Percentiles rank a stretch among this genome's conserved stretches.
Evolutionary conservation across 2,113 vertebrate genomes (phyloP).

Genomic region (Rhinolophus sinicus): DNA sequence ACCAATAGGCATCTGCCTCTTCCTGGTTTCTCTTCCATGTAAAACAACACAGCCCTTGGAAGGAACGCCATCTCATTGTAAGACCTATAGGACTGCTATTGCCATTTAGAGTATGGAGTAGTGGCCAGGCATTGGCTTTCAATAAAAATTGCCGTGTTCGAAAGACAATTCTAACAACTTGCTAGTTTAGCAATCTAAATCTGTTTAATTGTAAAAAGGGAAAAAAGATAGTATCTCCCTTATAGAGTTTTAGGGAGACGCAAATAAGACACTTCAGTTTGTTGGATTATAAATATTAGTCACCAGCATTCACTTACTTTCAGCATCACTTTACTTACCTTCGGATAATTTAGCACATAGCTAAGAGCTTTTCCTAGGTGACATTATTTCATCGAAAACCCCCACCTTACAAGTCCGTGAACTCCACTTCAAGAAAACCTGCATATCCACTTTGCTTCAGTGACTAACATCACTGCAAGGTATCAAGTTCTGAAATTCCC

Average conservation of each 20-base stretch:
- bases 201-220: neutral
- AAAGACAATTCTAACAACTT: slow-evolving; percentile 11
- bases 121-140: neutral
- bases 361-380: neutral
- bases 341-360: neutral
- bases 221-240: neutral
- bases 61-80: neutral
- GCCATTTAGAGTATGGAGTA: neutral
- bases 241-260: neutral
- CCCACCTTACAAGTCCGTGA: neutral
- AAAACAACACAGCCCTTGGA: neutral
- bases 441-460: neutral
- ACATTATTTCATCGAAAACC: neutral
- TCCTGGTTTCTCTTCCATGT: neutral
- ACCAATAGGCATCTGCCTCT: neutral
- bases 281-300: neutral
- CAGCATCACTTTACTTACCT: neutral
- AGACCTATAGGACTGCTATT: neutral
- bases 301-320: neutral
- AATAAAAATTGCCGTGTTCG: neutral
- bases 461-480: neutral
- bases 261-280: neutral
- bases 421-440: slow-evolving; percentile 12
- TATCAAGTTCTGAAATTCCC: slow-evolving; percentile 27
- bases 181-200: neutral